phyloP scores from a whole-genome alignment of 1,140 invertebrate species.

The Drosophila rhopaloa region DNA sequence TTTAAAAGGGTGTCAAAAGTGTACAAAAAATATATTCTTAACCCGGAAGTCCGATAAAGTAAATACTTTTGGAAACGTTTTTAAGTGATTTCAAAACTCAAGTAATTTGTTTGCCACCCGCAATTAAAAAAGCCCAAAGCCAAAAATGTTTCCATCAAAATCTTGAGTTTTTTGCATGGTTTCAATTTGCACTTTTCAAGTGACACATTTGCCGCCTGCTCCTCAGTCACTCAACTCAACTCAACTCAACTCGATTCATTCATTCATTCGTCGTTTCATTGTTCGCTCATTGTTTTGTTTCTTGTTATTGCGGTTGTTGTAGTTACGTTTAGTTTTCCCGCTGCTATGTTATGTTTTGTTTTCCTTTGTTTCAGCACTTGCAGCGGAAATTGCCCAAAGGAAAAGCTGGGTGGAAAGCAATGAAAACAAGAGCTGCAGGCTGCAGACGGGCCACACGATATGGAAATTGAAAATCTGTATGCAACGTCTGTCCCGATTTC shows the following conservation, averaged over 20 bases:
- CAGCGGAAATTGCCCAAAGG: constrained; percentile 63
- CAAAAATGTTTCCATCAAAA: not conserved
- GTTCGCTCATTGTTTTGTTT: constrained; percentile 32
- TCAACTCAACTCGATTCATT: constrained; percentile 25
- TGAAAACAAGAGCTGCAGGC: constrained; percentile 10
- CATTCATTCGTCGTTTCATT: constrained; percentile 60
- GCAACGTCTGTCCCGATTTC: constrained; percentile 23
- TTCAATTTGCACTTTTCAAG: not conserved
- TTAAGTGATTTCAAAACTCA: no score
- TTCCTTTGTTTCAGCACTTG: constrained; percentile 55
- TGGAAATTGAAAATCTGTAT: constrained; percentile 71
- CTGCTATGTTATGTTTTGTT: constrained; percentile 19
- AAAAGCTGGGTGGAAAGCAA: constrained; percentile 1
- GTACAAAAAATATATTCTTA: no score
- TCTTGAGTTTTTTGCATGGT: not conserved
- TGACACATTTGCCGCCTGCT: constrained; percentile 48
- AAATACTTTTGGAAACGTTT: no score
- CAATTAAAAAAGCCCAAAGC: no score
- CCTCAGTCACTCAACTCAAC: constrained; percentile 13
- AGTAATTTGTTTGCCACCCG: no score
- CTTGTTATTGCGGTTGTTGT: constrained; percentile 24
- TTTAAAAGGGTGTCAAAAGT: no score
- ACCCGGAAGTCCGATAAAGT: no score
- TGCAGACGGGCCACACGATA: constrained; percentile 47
- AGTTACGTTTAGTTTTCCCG: constrained; percentile 31